Conservation (phyloP, 2,888 invertebrate genomes). For the Cyrtodaria siliqua region DNA sequence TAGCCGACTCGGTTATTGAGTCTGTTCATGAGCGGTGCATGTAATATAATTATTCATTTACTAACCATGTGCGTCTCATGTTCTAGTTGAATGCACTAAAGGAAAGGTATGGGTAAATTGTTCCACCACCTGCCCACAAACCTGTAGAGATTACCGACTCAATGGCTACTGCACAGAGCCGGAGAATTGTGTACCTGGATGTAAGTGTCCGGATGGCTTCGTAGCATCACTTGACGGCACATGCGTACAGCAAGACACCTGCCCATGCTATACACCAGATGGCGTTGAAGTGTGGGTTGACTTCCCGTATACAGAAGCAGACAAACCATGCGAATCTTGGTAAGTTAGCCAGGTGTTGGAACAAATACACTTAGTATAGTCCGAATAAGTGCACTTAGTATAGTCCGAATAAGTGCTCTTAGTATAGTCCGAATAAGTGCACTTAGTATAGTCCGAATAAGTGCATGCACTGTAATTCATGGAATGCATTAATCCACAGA, state of each 20-base stretch:
- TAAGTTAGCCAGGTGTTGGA: too few species aligned
- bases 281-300: constrained; percentile 29
- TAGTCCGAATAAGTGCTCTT: too few species aligned
- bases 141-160: constrained; percentile 26
- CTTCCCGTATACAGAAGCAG: constrained; percentile 11
- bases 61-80: too few species aligned
- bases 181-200: constrained; percentile 30
- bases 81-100: constrained; percentile 25
- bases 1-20: too few species aligned
- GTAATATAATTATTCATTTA: too few species aligned
- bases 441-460: too few species aligned
- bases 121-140: constrained; percentile 27
- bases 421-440: too few species aligned
- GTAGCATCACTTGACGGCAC: constrained; percentile 35
- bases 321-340: constrained; percentile 32
- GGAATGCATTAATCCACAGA: too few species aligned
- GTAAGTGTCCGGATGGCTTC: constrained; percentile 29
- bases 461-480: too few species aligned
- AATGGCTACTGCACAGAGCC: constrained; percentile 18
- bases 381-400: too few species aligned
- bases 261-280: constrained; percentile 38
- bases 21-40: too few species aligned
- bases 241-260: constrained; percentile 29
- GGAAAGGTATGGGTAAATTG: constrained; percentile 39
- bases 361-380: too few species aligned